Evolutionary conservation across 2,797 vertebrate genomes (phyloP).

Genomic region (Enteromius paludinosus): DNA sequence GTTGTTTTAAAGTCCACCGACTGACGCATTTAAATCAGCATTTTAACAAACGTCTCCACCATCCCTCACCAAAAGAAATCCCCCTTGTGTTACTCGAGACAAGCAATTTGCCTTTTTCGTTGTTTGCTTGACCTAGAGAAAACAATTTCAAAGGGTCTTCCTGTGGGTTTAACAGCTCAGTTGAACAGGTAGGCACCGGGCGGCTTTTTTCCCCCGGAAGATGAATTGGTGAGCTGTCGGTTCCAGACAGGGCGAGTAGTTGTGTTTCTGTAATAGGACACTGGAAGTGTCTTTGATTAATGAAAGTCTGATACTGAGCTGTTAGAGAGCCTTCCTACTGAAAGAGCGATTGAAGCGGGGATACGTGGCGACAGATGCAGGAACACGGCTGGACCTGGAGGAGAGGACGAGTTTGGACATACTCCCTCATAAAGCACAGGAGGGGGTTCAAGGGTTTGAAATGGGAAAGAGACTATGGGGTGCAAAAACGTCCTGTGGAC

Average conservation of each 20-base stretch:
- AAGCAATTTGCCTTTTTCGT: slow-evolving; percentile 85
- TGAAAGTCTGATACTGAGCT: slow-evolving; percentile 84
- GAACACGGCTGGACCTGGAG: slow-evolving; percentile 52
- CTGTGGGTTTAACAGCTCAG: slow-evolving; percentile 78
- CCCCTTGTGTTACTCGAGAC: slow-evolving; percentile 77
- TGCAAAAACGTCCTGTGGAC: slow-evolving; percentile 45
- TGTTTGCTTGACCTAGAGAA: slow-evolving; percentile 87
- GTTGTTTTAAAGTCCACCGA: slow-evolving; percentile 49
- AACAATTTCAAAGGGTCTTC: slow-evolving; percentile 86
- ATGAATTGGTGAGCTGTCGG: slow-evolving; percentile 93
- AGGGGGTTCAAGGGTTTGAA: slow-evolving; percentile 43
- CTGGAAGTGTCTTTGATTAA: slow-evolving; percentile 97
- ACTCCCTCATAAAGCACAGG: slow-evolving; percentile 41
- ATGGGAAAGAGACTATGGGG: slow-evolving; percentile 27
- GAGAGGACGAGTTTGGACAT: slow-evolving; percentile 48
- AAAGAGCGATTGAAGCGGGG: slow-evolving; percentile 81
- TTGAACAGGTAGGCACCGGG: slow-evolving; percentile 78
- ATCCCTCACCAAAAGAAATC: slow-evolving; percentile 65
- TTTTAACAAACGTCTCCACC: slow-evolving; percentile 79
- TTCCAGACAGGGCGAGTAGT: slow-evolving; percentile 87
- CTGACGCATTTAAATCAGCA: slow-evolving; percentile 73
- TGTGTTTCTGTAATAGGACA: slow-evolving; percentile 95
- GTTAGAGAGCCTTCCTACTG: slow-evolving; percentile 80
- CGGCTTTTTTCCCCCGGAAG: slow-evolving; percentile 76
- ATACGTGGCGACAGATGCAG: slow-evolving; percentile 80